Base-by-base conservation (phyloP, 2,113 vertebrate genomes). In the Cebus imitator region DNA sequence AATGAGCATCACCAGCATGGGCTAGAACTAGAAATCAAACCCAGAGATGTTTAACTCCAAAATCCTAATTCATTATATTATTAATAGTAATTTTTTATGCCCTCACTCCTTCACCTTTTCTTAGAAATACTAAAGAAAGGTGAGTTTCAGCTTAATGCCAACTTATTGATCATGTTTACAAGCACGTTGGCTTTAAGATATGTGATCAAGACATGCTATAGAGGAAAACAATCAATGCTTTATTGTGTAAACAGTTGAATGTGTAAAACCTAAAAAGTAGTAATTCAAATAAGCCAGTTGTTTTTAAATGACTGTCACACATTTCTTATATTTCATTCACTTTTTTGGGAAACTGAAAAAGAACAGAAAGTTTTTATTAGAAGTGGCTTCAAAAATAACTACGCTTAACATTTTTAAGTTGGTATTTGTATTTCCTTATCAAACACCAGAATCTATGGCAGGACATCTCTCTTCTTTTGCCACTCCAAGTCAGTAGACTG, bases 401-500 rank as follows among this genome's bases (percentile, higher is more conserved):
- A 1, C 6, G 7, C 66, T 35, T 14, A 35, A 50, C 52, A 3
- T 35, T 92, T 88, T 85, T 55, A 48, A 40, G 10, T 9, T 76
- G 16, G 30, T 70, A 11, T 58, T 48, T 90, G 7, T 17, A 9
- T 40, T 25, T 21, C 2, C n/a, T 89, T 90, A 73, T 70, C 37
- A 58, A 43, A 58, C 52, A 3, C 43, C 30, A 58, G 78, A 97
- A 73, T 17, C 10, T 2, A 20, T 0, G 43, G 52, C 16, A 45
- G 23, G 3, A 6, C 8, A 0, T 27, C 2, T 66, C 6, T 6
- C 0, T 37, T 76, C 4, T 32, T 76, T 70, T 17, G 61, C 6
- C 3, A 30, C 2, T 91, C 11, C 80, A 90, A 48, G 12, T 52
- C n/a, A 66, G 12, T 3, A 10, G 5, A 40, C 35, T 86, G 2